Evolutionary conservation across 2,888 invertebrate genomes (phyloP), one percentile per base, ranked within the genome.

Genomic region (Perdita meconis): DNA sequence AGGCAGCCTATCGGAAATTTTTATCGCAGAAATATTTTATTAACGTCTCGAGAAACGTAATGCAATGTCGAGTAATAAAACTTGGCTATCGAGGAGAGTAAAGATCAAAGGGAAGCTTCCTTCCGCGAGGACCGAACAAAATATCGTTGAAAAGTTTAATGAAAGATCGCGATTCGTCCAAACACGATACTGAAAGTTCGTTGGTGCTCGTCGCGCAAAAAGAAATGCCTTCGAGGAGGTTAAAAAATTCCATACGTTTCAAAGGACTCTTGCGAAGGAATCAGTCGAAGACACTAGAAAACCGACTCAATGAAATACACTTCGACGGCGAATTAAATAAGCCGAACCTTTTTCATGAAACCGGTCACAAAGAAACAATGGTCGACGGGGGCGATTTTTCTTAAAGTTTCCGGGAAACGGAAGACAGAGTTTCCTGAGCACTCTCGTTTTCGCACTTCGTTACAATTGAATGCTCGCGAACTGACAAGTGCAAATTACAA

Each of bases 131-230:
- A 47, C 36, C 22, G 30, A 24, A 57, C 57, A 57, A 44, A 66
- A 57, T 47, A 44, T 66, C 44, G 34, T 6, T 57, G 66, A 57
- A 57, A 57, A 66, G 36, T 66, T 66, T 66, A 66, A 66, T 66
- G 66, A 57, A 66, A 66, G 57, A 47, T 47, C 13, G 42, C 65
- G 42, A 65, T 42, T 56, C 57, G 57, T 57, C 57, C 57, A 57
- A 47, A 66, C 36, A 34, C 44, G 44, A 30, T 40, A n/a, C 34
- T 44, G 57, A 66, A 57, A 57, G 44, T 57, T 66, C n/a, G n/a
- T 34, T 22, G 16, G n/a, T 56, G 44, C 40, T 24, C 36, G 13
- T 16, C 24, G 12, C n/a, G 24, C 44, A 47, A 44, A 66, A 66
- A 30, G 44, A 24, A 44, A n/a, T 22, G 10, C 13, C 30, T 47